phyloP scores from a whole-genome alignment of 2,797 vertebrate species.

The Toxotes lorentzi region DNA sequence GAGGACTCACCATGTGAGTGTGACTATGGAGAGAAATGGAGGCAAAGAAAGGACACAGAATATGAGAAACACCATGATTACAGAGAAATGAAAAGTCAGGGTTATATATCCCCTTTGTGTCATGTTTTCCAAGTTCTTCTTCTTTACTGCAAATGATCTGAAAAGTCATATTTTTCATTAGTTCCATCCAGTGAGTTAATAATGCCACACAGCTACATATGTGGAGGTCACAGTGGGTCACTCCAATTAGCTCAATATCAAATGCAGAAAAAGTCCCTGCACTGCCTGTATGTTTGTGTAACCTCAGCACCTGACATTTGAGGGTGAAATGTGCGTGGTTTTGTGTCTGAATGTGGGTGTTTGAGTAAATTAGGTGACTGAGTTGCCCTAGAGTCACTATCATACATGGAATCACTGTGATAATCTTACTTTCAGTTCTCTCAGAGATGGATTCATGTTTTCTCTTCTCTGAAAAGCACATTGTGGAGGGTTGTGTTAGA shows the following conservation, averaged over 20 bases:
- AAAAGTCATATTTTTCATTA: constrained; percentile 39
- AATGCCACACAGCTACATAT: constrained; percentile 1
- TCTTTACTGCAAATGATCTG: neutral
- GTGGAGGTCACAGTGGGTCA: constrained; percentile 22
- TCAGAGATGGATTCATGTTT: neutral
- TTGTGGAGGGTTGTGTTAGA: neutral
- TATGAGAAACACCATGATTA: neutral
- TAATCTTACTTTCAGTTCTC: neutral
- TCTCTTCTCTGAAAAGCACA: neutral
- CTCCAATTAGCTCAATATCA: constrained; percentile 35
- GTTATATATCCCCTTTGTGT: neutral
- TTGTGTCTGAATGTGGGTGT: neutral
- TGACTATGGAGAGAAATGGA: neutral
- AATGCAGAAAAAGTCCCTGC: neutral
- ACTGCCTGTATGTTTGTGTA: constrained; percentile 19
- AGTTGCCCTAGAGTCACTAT: neutral
- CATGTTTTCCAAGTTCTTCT: neutral
- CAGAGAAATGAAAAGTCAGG: neutral
- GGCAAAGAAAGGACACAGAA: neutral
- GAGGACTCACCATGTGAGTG: neutral
- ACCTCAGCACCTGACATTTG: constrained; percentile 29
- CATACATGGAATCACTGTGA: neutral
- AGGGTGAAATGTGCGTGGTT: constrained; percentile 13
- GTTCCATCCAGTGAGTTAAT: neutral
- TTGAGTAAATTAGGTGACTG: neutral